Base-by-base conservation (phyloP, 2,797 vertebrate genomes). In the Pitangus sulphuratus region DNA sequence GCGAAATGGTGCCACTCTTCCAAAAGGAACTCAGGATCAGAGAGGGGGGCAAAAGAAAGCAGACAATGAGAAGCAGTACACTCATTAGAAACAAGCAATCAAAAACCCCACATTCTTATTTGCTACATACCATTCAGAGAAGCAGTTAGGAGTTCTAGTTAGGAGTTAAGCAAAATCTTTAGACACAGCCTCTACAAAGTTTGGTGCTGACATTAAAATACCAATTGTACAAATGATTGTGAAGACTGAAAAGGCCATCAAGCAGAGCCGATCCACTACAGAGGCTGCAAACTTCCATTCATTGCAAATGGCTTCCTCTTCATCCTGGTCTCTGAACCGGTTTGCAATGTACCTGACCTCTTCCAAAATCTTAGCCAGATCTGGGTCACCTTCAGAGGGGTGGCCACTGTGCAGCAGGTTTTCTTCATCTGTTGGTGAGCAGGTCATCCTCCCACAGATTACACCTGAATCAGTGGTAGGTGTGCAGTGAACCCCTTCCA, bases 221-320 rank as follows among this genome's bases (percentile, higher is more conserved):
- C 98, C 99, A 3, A 99, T 98, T 51, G 99, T 99, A 97, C 99
- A 99, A 96, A 99, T 98, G 96, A 99, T 98, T 25, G 99, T 99
- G 95, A 99, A 98, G 89, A 99, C 94, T 0, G 98, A 99, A 97
- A 99, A 99, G 15, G 99, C 99, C 98, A 99, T 98, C 84, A 99
- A 97, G 94, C 99, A 99, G 66, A 99, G 98, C 69, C 99, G 98
- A 97, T 99, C 99, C 60, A 99, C 99, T 11, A 99, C 99, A 0
- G 99, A 98, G 5, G 99, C 99, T 0, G 99, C 99, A 53, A 99
- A 99, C 91, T 99, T 99, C 99, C 99, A 99, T 92, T 99, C 99
- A 1, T 98, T 99, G 95, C 99, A 98, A 87, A 99, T 78, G 0
- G 91, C 98, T 93, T 98, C 98, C 2, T 98, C 98, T 96, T 99